These are phyloP conservation scores for Syrphus vitripennis DNA, from an alignment of 2,888 invertebrate species.

Conservation along the genomic window DNA sequence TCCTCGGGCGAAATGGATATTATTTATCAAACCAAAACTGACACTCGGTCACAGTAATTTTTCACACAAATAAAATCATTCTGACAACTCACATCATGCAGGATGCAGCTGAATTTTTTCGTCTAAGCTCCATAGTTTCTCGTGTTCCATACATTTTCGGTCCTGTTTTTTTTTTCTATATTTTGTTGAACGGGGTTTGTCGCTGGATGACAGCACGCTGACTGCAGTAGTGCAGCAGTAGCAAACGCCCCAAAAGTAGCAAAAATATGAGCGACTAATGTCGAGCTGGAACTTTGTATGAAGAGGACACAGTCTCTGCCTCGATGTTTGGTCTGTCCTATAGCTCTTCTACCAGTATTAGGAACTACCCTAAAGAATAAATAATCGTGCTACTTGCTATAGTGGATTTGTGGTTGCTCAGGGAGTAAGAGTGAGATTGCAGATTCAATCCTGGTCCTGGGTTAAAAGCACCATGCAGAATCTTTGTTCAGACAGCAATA, in stretches of 20 bases:
- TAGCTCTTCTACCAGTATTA: not conserved
- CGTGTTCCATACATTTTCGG: slow-evolving; percentile 40
- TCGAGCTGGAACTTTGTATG: slow-evolving; percentile 39
- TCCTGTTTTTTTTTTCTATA: not conserved
- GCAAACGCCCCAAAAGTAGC: slow-evolving; percentile 54
- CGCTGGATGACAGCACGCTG: slow-evolving; percentile 65
- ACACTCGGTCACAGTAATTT: slow-evolving; percentile 71
- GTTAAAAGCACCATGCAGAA: not conserved
- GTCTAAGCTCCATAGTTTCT: slow-evolving; percentile 25
- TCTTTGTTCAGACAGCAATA: not conserved
- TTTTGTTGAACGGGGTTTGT: slow-evolving; percentile 30
- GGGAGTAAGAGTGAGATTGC: slow-evolving; percentile 57
- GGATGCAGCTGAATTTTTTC: slow-evolving; percentile 57
- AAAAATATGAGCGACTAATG: slow-evolving; percentile 62
- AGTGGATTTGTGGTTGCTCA: slow-evolving; percentile 70
- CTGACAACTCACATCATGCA: slow-evolving; percentile 70
- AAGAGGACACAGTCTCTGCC: not conserved
- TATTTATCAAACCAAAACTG: slow-evolving; percentile 71
- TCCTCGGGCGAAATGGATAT: slow-evolving; percentile 66
- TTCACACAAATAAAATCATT: slow-evolving; percentile 71
- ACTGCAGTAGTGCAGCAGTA: slow-evolving; percentile 57
- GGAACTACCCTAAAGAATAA: slow-evolving; percentile 45
- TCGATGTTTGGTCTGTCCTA: not conserved
- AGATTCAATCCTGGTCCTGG: slow-evolving; percentile 14
- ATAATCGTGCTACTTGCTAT: slow-evolving; percentile 65